These are phyloP conservation scores for Pampusana beccarii DNA, from an alignment of 2,113 vertebrate species.

Conservation along the genomic window DNA sequence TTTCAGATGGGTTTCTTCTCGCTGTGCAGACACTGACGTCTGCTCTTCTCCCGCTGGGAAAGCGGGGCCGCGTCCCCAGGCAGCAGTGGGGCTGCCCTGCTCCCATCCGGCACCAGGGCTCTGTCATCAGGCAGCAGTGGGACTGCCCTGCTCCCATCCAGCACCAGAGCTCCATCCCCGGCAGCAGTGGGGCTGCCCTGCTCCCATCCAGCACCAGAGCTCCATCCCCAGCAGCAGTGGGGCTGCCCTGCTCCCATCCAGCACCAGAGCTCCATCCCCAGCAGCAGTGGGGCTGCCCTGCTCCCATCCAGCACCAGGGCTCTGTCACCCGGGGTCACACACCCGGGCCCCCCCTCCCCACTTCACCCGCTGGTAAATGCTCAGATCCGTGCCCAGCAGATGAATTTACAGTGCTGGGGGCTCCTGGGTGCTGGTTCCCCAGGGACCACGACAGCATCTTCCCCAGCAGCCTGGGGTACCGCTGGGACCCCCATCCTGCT, in stretches of 20 bases:
- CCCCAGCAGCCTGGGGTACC: not conserved
- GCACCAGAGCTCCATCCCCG: not conserved
- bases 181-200: too few species aligned
- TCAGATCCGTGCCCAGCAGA: not conserved
- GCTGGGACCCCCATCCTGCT: not conserved
- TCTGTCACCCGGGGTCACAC: not conserved
- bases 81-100: not conserved
- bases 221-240: too few species aligned
- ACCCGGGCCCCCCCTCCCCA: not conserved
- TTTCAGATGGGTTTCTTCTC: not conserved
- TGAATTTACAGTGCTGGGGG: not conserved
- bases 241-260: not conserved
- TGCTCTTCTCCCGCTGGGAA: not conserved
- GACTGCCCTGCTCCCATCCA: not conserved
- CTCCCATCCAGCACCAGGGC: not conserved
- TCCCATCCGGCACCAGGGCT: not conserved
- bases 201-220: not conserved
- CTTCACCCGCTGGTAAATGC: not conserved
- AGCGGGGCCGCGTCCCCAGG: rapidly evolving
- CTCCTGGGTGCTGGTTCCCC: not conserved
- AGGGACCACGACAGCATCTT: not conserved
- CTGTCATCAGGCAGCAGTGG: too few species aligned
- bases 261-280: not conserved
- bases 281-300: not conserved
- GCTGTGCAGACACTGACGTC: not conserved